A percentile compares a stretch with the other conserved stretches of the same genome.
phyloP scores from a whole-genome alignment of 2,113 vertebrate species.

The Lagenorhynchus albirostris region DNA sequence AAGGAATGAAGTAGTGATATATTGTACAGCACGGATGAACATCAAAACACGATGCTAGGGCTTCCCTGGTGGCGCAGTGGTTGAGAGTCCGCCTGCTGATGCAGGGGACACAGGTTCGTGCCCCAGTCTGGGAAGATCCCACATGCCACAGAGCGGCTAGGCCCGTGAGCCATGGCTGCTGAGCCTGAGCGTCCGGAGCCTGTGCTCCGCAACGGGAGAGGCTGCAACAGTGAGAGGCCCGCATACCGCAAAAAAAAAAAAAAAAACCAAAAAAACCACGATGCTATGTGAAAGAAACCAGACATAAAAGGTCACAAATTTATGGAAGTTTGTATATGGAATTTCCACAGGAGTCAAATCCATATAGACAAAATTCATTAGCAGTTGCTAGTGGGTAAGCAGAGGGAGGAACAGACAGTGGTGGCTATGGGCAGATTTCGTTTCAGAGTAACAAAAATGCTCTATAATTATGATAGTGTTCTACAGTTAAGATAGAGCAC shows the following conservation, averaged over 20 bases:
- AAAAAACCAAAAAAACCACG: no score
- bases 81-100: no score
- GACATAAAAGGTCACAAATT: not conserved
- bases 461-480: not conserved
- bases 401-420: not conserved
- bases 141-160: accelerated
- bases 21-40: not conserved
- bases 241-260: no score
- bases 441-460: not conserved
- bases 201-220: no score
- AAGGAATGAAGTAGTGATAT: not conserved
- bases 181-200: no score
- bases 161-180: no score
- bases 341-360: not conserved
- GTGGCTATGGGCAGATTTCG: not conserved
- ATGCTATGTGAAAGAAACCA: not conserved
- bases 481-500: not conserved
- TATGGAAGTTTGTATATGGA: not conserved
- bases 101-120: no score
- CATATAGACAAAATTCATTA: not conserved
- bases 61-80: no score
- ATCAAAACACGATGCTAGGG: not conserved
- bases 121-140: no score
- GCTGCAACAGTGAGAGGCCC: no score
- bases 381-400: not conserved